Percentiles rank a stretch among this genome's conserved stretches.
These are phyloP conservation scores for Drosophila paulistorum DNA, from an alignment of 1,140 invertebrate species.

Conservation along the genomic window DNA sequence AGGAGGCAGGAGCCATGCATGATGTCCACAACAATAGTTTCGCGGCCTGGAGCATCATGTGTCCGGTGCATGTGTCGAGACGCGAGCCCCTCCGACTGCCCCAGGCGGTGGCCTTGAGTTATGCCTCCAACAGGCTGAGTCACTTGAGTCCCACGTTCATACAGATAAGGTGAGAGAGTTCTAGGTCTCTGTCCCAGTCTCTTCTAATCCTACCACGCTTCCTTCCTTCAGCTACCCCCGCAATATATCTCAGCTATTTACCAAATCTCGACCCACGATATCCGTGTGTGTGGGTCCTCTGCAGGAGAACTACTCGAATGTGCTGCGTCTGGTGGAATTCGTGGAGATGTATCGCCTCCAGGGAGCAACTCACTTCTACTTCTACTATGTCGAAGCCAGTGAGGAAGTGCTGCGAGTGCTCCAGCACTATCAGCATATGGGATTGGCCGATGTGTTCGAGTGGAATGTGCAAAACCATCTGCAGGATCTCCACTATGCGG, in stretches of 20 bases:
- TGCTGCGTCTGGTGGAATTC: constrained; percentile 86
- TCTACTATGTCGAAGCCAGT: constrained; percentile 87
- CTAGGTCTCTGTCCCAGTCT: background rate
- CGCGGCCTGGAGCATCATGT: constrained; percentile 75
- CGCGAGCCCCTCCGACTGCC: constrained; percentile 51
- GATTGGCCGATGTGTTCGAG: constrained; percentile 84
- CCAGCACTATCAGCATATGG: constrained; percentile 83
- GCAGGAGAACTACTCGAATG: constrained; percentile 86
- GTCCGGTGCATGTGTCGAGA: constrained; percentile 58
- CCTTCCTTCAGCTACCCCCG: constrained; percentile 62
- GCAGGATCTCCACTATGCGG: constrained; percentile 85
- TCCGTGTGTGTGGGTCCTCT: constrained; percentile 88
- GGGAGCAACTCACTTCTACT: constrained; percentile 87
- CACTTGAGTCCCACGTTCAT: constrained; percentile 71
- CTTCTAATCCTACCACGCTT: too few species aligned
- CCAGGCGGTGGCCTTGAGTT: constrained; percentile 66
- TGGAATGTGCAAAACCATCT: constrained; percentile 85
- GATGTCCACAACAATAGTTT: constrained; percentile 75
- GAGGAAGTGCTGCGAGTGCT: constrained; percentile 84
- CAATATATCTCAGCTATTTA: constrained; percentile 65
- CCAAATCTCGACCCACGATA: constrained; percentile 70
- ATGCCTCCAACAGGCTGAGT: constrained; percentile 66
- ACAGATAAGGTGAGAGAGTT: constrained; percentile 61
- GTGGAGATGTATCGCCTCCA: constrained; percentile 87
- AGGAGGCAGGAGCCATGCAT: constrained; percentile 64